Evolutionary conservation across 23 tunicate genomes (phyloP).

Genomic region (Diplosoma virens): DNA sequence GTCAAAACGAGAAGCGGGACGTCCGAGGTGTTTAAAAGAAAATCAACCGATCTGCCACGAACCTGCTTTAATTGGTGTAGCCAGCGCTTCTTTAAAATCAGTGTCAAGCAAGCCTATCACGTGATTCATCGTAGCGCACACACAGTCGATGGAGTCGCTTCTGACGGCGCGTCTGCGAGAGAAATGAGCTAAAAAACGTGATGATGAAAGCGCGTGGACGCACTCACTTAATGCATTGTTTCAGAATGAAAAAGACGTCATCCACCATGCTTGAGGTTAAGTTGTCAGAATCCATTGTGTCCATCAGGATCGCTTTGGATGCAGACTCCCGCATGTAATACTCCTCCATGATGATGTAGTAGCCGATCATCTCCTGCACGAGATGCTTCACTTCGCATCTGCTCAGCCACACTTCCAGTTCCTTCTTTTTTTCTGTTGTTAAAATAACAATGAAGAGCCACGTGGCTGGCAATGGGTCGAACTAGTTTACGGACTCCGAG

Average conservation of each 20-base stretch:
- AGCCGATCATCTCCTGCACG: slow-evolving; percentile 78
- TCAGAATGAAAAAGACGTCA: slow-evolving; percentile 82
- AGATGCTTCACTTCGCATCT: slow-evolving; percentile 62
- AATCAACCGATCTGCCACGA: neutral
- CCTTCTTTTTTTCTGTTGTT: slow-evolving; percentile 49
- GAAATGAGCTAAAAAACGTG: neutral
- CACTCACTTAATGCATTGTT: slow-evolving; percentile 70
- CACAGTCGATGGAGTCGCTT: slow-evolving; percentile 90
- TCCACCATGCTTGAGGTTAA: slow-evolving; percentile 83
- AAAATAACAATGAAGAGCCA: neutral
- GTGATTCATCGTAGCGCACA: slow-evolving; percentile 94
- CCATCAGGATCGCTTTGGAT: slow-evolving; percentile 80
- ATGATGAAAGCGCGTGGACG: neutral
- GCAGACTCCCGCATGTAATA: slow-evolving; percentile 93
- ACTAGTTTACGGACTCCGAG: too few species aligned
- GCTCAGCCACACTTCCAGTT: slow-evolving; percentile 69
- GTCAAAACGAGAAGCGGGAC: too few species aligned
- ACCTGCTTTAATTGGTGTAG: slow-evolving; percentile 58
- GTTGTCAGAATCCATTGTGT: slow-evolving; percentile 47
- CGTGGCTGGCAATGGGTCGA: too few species aligned
- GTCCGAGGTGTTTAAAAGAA: neutral
- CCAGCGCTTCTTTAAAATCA: slow-evolving; percentile 55
- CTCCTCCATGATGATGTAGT: slow-evolving; percentile 94
- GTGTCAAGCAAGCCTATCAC: slow-evolving; percentile 71
- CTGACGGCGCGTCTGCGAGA: slow-evolving; percentile 54